phyloP scores from a whole-genome alignment of 1,140 invertebrate genomes.

The Hirudo medicinalis region DNA sequence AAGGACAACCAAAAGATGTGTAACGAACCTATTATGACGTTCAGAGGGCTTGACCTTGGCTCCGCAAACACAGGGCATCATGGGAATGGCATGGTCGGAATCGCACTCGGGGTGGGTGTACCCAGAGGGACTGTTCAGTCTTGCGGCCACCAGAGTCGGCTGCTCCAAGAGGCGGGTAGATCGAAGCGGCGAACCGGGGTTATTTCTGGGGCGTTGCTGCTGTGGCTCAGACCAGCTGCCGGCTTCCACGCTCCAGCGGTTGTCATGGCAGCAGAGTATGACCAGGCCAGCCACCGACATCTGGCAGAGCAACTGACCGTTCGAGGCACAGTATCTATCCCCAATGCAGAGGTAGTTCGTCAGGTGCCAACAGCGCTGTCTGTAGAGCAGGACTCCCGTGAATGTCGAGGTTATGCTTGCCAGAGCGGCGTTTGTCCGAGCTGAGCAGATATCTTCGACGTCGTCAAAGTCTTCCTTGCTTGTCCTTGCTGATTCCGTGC shows the following conservation, averaged over 20 bases:
- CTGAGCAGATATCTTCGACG: too few relatives aligned
- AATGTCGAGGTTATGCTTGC: too few relatives aligned
- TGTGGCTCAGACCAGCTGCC: neutral
- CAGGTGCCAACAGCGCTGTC: constrained; percentile 2
- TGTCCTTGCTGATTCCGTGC: too few relatives aligned
- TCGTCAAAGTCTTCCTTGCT: too few relatives aligned
- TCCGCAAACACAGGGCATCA: constrained; percentile 1
- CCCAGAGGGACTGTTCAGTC: neutral
- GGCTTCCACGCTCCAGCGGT: neutral
- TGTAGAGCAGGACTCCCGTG: too few relatives aligned
- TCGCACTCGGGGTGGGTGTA: constrained; percentile 2
- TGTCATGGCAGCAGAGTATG: constrained; percentile 1
- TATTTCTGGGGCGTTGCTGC: neutral
- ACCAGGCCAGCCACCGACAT: neutral
- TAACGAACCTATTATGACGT: too few relatives aligned
- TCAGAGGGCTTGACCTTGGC: neutral
- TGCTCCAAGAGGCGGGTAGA: neutral
- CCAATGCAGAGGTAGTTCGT: constrained; percentile 9
- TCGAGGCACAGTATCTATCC: neutral
- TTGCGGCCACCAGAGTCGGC: neutral
- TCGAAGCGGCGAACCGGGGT: neutral
- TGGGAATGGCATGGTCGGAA: neutral
- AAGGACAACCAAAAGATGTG: too few relatives aligned
- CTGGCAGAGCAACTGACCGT: constrained; percentile 6
- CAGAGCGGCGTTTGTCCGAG: too few relatives aligned